Base-by-base conservation (phyloP, 2,797 vertebrate genomes). In the Falco biarmicus region DNA sequence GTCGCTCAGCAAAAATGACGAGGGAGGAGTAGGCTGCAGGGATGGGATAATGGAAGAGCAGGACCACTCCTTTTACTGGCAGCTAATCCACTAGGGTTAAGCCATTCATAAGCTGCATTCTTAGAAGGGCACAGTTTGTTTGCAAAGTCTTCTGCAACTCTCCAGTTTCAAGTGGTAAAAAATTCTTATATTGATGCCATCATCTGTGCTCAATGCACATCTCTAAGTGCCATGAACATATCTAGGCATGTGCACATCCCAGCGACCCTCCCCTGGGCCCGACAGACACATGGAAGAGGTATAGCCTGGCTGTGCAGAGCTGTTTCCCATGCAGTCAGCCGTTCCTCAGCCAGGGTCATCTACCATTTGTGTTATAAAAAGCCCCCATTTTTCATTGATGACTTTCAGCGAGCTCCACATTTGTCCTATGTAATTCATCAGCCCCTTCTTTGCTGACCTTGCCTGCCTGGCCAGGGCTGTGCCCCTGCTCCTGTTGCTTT, bases 401-500 rank as follows among this genome's bases (percentile, higher is more conserved):
- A 54, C 59, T 37, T 59, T 28, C 68, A 24, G 28, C 3, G 18
- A 84, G 39, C 50, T 87, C 60, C 34, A 24, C 45, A 8, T 54
- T 78, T 75, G 79, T 32, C 64, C 24, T 15, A 25, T 21, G 5
- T 56, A 65, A 48, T 74, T 54, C 66, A 76, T 73, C 51, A 66
- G 43, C n/a, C 2, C 4, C 15, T 45, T 83, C n/a, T 60, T 29
- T 48, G 83, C 50, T 87, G 54, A n/a, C 68, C 60, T 37, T 48
- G 51, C 31, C 32, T 0, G 1, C n/a, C 48, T 17, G 54, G 21
- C 45, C 12, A 0, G 65, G 28, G 47, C 76, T 32, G 32, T 32
- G 68, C 15, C 81, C 74, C 0, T 2, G 0, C 69, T 88, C 68
- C 61, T 0, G 0, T 39, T n/a, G 60, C 79, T 70, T 69, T 39